phyloP scores from a whole-genome alignment of 1,140 invertebrate species.

The Drosophila lacertosa region DNA sequence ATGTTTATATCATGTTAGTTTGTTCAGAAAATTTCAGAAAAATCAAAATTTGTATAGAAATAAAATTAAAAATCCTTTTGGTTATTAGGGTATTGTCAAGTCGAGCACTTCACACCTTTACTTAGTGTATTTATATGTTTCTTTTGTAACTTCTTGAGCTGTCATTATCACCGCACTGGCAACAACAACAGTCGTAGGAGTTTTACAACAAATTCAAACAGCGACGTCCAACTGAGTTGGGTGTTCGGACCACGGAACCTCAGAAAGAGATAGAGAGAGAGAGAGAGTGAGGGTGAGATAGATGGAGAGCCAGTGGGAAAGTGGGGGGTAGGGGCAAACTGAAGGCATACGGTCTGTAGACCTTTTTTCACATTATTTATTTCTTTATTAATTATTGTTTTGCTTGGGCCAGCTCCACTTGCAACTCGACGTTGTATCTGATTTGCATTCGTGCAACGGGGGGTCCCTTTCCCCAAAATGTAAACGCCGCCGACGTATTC shows the following conservation, averaged over 20 bases:
- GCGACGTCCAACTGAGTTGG: conserved; percentile 43
- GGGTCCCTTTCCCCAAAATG: background rate
- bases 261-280: too few species aligned
- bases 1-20: too few species aligned
- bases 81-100: too few species aligned
- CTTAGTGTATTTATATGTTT: too few species aligned
- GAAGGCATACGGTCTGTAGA: background rate
- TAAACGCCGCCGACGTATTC: conserved; percentile 20
- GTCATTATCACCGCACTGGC: background rate
- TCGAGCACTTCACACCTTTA: too few species aligned
- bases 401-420: conserved; percentile 1
- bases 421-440: conserved; percentile 26
- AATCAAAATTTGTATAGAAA: too few species aligned
- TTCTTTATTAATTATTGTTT: conserved; percentile 74
- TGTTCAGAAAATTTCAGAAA: too few species aligned
- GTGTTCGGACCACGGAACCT: conserved; percentile 20
- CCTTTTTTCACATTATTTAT: conserved; percentile 44
- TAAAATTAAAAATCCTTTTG: background rate
- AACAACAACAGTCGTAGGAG: conserved; percentile 33
- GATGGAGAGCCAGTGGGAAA: background rate
- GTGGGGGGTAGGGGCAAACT: background rate
- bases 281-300: background rate
- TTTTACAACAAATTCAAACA: conserved; percentile 8
- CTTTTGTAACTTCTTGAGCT: background rate
- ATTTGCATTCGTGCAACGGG: conserved; percentile 40